Evolutionary conservation across 2,797 vertebrate species (phyloP).

Genomic region (Allenopithecus nigroviridis): DNA sequence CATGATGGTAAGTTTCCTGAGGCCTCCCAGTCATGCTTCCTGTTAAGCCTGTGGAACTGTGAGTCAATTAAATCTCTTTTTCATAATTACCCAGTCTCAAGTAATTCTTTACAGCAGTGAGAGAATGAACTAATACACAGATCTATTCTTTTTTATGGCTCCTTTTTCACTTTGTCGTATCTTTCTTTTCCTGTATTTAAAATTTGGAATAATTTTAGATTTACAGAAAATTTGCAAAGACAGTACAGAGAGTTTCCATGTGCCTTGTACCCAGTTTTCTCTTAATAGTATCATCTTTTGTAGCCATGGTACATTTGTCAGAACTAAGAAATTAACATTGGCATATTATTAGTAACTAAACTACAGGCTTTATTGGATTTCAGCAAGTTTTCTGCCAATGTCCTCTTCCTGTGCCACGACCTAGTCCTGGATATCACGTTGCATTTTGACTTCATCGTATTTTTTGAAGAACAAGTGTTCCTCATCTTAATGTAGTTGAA

Average conservation of each 20-base stretch:
- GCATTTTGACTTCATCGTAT: neutral
- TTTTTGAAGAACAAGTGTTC: neutral
- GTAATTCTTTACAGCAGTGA: neutral
- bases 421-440: neutral
- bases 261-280: neutral
- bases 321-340: neutral
- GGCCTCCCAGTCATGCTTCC: no score
- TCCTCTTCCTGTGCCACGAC: neutral
- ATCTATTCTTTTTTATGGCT: no score
- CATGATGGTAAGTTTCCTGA: no score
- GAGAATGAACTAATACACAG: no score
- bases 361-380: neutral
- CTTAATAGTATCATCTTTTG: neutral
- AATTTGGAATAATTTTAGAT: no score
- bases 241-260: no score
- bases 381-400: neutral
- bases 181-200: no score
- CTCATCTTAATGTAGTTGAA: neutral
- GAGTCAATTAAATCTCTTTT: neutral
- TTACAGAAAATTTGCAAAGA: no score
- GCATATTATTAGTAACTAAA: neutral
- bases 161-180: no score
- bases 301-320: neutral
- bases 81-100: neutral
- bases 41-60: no score